A percentile compares a stretch with the other conserved stretches of the same genome.
These are phyloP conservation scores for Myoxocephalus aenaeus DNA, from an alignment of 2,797 vertebrate genomes.

Conservation along the genomic window DNA sequence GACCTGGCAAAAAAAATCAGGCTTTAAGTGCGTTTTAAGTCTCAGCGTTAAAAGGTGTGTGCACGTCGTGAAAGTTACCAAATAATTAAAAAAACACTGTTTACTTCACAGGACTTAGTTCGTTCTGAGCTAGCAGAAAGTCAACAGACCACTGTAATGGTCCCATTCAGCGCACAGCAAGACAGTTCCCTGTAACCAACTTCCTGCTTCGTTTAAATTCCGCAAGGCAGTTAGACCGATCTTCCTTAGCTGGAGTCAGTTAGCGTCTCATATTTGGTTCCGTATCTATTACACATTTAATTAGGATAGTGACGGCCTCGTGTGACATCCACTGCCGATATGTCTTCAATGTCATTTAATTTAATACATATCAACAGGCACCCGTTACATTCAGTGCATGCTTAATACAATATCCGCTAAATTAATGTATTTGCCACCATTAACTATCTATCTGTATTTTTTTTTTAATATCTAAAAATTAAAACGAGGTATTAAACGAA, in stretches of 20 bases:
- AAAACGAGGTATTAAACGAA: neutral
- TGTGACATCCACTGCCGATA: neutral
- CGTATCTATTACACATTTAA: neutral
- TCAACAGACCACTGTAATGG: neutral
- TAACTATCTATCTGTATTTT: too few relatives aligned
- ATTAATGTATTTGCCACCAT: too few relatives aligned
- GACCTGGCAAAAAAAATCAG: conserved; percentile 21
- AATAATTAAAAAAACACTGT: neutral
- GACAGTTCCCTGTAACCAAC: neutral
- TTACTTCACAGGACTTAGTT: neutral
- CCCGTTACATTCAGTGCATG: neutral
- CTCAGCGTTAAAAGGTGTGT: neutral
- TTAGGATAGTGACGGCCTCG: accelerated
- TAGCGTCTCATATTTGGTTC: accelerated
- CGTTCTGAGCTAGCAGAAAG: neutral
- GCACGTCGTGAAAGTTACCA: accelerated
- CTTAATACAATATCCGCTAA: accelerated
- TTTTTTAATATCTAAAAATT: neutral
- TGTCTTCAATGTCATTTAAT: neutral
- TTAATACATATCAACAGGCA: neutral
- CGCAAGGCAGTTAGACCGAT: neutral
- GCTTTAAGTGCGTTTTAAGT: neutral
- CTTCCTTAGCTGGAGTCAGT: neutral
- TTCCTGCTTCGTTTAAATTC: conserved; percentile 54
- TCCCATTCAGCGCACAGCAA: neutral